A percentile compares a stretch with the other conserved stretches of the same genome.
Evolutionary conservation across 1,140 invertebrate genomes (phyloP).

Genomic region (Eriocheir sinensis): DNA sequence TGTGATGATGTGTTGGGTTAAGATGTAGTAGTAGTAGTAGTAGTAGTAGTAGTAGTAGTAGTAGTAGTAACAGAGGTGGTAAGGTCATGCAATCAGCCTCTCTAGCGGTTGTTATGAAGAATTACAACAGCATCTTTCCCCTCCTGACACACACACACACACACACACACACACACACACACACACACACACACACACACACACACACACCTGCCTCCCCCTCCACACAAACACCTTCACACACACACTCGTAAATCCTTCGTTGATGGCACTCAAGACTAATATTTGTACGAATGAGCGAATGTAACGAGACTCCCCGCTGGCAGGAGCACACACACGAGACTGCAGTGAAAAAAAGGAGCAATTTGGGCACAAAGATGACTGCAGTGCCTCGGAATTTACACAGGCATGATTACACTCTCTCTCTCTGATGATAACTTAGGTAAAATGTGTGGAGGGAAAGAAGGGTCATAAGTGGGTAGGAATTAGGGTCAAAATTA

Average conservation of each 20-base stretch:
- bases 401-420: not conserved
- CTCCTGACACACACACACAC: not conserved
- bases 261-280: conserved; percentile 12
- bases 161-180: too few species aligned
- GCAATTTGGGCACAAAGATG: conserved; percentile 23
- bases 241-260: not conserved
- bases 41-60: not conserved
- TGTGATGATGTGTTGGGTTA: too few species aligned
- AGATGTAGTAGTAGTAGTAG: conserved; percentile 23
- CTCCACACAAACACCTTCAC: too few species aligned
- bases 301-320: not conserved
- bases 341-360: not conserved
- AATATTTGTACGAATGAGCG: conserved; percentile 16
- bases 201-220: too few species aligned
- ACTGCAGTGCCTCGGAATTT: not conserved
- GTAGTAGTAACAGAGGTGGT: not conserved
- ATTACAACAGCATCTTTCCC: not conserved
- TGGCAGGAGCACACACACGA: not conserved
- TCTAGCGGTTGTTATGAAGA: not conserved
- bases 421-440: not conserved
- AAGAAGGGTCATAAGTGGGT: not conserved
- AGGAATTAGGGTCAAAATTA: too few species aligned
- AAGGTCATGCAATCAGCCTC: not conserved
- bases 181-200: too few species aligned
- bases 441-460: not conserved